phyloP scores from a whole-genome alignment of 1,140 invertebrate species.

The Drosophila varians region DNA sequence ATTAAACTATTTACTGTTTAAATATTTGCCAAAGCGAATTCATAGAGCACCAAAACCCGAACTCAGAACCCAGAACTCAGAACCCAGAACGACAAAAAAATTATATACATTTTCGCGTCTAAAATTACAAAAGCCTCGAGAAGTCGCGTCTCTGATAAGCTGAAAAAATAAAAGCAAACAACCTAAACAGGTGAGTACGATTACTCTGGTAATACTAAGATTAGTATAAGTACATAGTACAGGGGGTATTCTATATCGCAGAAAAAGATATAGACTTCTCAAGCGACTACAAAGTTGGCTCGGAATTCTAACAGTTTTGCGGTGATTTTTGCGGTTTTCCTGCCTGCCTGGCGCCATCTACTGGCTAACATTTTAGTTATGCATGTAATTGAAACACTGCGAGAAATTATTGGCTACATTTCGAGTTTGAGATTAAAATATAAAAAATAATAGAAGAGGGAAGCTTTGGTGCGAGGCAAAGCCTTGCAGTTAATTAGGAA shows the following conservation, averaged over 20 bases:
- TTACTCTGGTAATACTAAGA: neutral
- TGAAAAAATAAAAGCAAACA: constrained; percentile 19
- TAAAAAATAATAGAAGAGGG: neutral
- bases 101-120: constrained; percentile 21
- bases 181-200: constrained; percentile 45
- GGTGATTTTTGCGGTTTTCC: constrained; percentile 56
- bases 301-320: constrained; percentile 62
- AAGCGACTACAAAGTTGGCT: constrained; percentile 28
- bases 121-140: constrained; percentile 62
- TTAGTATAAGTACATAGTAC: neutral
- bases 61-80: neutral
- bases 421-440: too few relatives aligned
- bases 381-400: neutral
- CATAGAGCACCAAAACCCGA: neutral
- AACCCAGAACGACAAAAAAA: neutral
- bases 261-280: neutral
- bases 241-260: neutral
- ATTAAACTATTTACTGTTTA: constrained; percentile 54
- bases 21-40: constrained; percentile 42
- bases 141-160: constrained; percentile 46
- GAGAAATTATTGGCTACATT: neutral
- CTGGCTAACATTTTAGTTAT: neutral
- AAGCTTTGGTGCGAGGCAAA: too few relatives aligned
- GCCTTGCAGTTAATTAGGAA: too few relatives aligned
- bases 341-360: constrained; percentile 57